These are phyloP conservation scores for Eupithecia subumbrata DNA, from an alignment of 2,888 invertebrate genomes.

Conservation along the genomic window DNA sequence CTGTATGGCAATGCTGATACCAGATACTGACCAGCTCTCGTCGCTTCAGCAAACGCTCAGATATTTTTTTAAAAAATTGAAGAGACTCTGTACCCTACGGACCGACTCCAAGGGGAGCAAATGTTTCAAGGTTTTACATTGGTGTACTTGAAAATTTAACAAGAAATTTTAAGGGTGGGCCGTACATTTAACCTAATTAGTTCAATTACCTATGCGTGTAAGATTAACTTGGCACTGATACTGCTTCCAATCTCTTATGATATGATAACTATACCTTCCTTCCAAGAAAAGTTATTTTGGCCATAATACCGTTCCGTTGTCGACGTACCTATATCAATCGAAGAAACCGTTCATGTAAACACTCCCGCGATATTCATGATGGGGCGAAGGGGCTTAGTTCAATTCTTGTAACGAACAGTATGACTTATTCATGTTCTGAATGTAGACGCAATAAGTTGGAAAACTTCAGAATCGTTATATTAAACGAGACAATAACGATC, in stretches of 20 bases:
- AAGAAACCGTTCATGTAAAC: slow-evolving; percentile 20
- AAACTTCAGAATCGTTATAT: slow-evolving; percentile 69
- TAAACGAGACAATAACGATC: slow-evolving; percentile 75
- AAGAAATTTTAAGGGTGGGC: too few relatives aligned
- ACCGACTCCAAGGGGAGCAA: too few relatives aligned
- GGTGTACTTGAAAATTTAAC: not conserved
- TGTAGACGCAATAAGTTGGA: slow-evolving; percentile 74
- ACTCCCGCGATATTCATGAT: slow-evolving; percentile 50
- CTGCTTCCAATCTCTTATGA: too few relatives aligned
- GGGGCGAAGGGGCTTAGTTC: slow-evolving; percentile 63
- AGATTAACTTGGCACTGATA: too few relatives aligned
- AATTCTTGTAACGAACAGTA: slow-evolving; percentile 78
- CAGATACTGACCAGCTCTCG: too few relatives aligned
- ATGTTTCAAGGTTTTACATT: not conserved
- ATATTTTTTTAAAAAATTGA: too few relatives aligned
- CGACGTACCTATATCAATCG: not conserved
- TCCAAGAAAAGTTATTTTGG: not conserved
- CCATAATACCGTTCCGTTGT: not conserved
- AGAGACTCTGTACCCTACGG: too few relatives aligned
- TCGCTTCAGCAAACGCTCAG: too few relatives aligned
- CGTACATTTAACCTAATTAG: too few relatives aligned
- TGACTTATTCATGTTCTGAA: slow-evolving; percentile 79
- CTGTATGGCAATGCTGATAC: too few relatives aligned
- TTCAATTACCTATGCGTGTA: not conserved
- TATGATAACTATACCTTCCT: not conserved